Percentiles rank a stretch among this genome's conserved stretches.
These are phyloP conservation scores for Brenthis daphne DNA, from an alignment of 2,888 invertebrate species.

Conservation along the genomic window DNA sequence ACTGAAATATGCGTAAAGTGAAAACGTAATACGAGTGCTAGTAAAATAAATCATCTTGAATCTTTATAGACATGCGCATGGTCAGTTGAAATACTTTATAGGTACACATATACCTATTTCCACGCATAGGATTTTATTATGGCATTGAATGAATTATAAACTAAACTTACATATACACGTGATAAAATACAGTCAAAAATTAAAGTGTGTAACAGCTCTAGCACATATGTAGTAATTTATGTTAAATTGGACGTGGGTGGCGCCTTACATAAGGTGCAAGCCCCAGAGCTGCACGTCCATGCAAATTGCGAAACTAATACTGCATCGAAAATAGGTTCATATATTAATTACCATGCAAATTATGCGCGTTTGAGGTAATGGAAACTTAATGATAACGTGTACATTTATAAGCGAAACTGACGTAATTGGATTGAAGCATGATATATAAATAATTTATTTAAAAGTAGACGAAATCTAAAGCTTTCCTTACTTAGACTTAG, in stretches of 20 bases:
- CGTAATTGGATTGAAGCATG: slow-evolving; percentile 5
- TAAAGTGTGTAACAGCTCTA: slow-evolving; percentile 40
- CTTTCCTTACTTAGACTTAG: not conserved
- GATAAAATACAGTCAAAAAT: slow-evolving; percentile 2
- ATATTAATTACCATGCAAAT: slow-evolving; percentile 44
- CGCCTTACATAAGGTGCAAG: slow-evolving; percentile 67
- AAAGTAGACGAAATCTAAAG: slow-evolving; percentile 14
- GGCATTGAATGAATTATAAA: too few species aligned
- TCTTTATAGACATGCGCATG: too few species aligned
- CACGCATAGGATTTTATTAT: too few species aligned
- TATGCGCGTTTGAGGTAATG: slow-evolving; percentile 45
- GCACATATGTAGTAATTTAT: slow-evolving; percentile 64
- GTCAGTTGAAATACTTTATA: too few species aligned
- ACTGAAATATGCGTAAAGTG: too few species aligned
- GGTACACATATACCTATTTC: too few species aligned
- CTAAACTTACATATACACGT: not conserved
- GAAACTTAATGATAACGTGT: slow-evolving; percentile 41
- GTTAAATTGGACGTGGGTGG: slow-evolving; percentile 48
- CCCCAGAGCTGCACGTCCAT: slow-evolving; percentile 68
- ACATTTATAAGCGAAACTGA: slow-evolving; percentile 11
- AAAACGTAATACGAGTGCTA: too few species aligned
- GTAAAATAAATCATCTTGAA: too few species aligned
- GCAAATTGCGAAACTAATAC: slow-evolving; percentile 59
- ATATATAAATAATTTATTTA: slow-evolving; percentile 9
- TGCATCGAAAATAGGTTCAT: slow-evolving; percentile 31